phyloP scores from a whole-genome alignment of 2,113 vertebrate genomes.

The Ranitomeya variabilis region DNA sequence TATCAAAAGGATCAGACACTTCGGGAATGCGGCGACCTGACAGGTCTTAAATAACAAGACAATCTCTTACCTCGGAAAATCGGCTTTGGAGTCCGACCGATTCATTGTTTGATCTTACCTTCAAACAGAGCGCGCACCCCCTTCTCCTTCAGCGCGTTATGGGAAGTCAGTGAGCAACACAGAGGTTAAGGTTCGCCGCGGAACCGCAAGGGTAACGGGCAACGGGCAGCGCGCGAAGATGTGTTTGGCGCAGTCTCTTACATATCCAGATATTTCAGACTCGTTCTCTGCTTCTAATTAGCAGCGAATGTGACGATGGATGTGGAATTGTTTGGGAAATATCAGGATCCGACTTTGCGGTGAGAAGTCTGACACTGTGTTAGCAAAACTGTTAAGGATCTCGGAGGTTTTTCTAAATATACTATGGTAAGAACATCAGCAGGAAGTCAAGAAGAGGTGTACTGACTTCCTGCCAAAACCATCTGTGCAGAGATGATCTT shows the following conservation, averaged over 20 bases:
- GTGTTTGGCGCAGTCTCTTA: background rate
- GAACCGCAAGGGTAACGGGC: background rate
- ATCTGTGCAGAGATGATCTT: constrained; percentile 34
- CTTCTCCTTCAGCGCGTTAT: background rate
- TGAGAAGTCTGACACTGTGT: constrained; percentile 53
- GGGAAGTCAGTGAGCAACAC: background rate
- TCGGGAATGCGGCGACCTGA: constrained; percentile 81
- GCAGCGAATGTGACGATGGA: constrained; percentile 47
- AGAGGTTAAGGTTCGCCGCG: background rate
- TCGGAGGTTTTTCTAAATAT: constrained; percentile 55
- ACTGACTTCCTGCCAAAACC: constrained; percentile 54
- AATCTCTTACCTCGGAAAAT: constrained; percentile 65
- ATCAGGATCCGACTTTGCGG: constrained; percentile 37
- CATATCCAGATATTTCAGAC: background rate
- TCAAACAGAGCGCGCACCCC: constrained; percentile 41
- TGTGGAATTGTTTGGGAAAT: constrained; percentile 42
- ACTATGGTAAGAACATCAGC: constrained; percentile 32
- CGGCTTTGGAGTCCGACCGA: constrained; percentile 59
- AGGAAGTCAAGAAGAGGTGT: constrained; percentile 42
- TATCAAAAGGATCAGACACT: constrained; percentile 91
- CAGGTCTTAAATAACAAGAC: constrained; percentile 83
- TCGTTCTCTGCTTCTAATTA: constrained; percentile 33
- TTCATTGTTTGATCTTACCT: constrained; percentile 60
- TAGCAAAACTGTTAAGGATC: constrained; percentile 53
- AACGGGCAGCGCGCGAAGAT: background rate